Conservation (phyloP, 1,140 invertebrate species). For the Tetramorium alpestre region DNA sequence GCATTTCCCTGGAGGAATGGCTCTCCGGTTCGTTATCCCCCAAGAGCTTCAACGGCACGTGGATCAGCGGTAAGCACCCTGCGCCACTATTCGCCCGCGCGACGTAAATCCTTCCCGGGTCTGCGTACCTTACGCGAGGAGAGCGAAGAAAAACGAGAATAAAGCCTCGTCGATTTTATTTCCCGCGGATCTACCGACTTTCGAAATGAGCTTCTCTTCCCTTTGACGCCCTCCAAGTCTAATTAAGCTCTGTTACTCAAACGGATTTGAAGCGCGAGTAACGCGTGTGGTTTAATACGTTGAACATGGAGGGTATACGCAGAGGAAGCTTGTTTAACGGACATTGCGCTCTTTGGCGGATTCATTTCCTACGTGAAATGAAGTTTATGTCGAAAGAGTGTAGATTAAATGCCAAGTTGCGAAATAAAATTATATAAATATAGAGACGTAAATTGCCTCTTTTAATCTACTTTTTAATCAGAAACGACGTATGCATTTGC, state of each 20-base stretch:
- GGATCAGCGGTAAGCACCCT: slow-evolving; percentile 82
- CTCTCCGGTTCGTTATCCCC: slow-evolving; percentile 81
- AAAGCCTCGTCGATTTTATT: slow-evolving; percentile 2
- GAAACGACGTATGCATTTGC: neutral
- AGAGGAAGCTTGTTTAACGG: neutral
- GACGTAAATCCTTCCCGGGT: neutral
- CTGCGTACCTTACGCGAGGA: neutral
- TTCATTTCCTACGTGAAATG: slow-evolving; percentile 6
- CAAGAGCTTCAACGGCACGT: slow-evolving; percentile 85
- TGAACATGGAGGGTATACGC: neutral
- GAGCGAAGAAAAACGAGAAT: neutral
- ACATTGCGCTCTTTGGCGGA: neutral
- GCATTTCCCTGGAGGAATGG: slow-evolving; percentile 83
- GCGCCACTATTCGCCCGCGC: slow-evolving; percentile 43
- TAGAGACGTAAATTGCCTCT: neutral
- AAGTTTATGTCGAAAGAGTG: neutral
- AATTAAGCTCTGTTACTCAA: neutral
- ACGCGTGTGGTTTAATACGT: slow-evolving; percentile 3
- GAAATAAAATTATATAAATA: neutral
- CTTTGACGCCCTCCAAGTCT: neutral
- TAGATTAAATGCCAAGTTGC: neutral
- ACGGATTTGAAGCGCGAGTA: neutral
- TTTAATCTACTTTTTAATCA: neutral
- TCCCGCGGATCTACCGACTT: neutral
- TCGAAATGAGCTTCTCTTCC: neutral